Evolutionary conservation across 1,140 invertebrate genomes (phyloP).

Genomic region (Platorchestia sp.): DNA sequence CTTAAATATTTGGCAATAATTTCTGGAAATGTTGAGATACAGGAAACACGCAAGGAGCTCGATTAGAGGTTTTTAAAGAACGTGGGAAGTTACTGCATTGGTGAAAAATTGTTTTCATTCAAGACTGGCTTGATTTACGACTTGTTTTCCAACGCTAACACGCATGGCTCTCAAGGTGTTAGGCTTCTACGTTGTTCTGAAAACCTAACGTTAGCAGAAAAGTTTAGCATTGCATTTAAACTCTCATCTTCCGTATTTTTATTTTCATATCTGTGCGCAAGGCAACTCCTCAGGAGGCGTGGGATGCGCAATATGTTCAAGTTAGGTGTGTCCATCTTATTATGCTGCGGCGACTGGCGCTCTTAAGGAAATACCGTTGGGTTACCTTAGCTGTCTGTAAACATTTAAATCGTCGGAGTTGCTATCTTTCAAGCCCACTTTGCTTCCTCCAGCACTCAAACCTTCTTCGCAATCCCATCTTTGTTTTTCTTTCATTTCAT

Average conservation of each 20-base stretch:
- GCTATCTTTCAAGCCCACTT: too few relatives aligned
- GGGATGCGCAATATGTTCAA: too few relatives aligned
- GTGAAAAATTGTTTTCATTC: not conserved
- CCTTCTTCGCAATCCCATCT: too few relatives aligned
- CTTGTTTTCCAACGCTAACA: not conserved
- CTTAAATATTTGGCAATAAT: not conserved
- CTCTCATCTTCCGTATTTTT: not conserved
- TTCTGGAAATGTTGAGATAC: not conserved
- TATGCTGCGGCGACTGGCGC: too few relatives aligned
- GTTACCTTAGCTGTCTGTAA: too few relatives aligned
- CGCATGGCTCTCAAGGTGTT: not conserved
- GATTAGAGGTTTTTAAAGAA: not conserved
- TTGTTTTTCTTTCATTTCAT: too few relatives aligned
- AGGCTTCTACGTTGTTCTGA: not conserved
- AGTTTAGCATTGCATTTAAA: not conserved
- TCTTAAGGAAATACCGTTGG: too few relatives aligned
- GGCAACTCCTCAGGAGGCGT: too few relatives aligned
- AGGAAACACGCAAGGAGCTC: not conserved
- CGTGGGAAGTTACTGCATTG: not conserved
- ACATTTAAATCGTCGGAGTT: too few relatives aligned
- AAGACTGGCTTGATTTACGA: not conserved
- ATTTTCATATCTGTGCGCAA: too few relatives aligned
- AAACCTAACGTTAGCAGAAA: not conserved
- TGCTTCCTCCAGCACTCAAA: too few relatives aligned
- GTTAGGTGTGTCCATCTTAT: too few relatives aligned